Percentiles rank a stretch among this genome's conserved stretches.
phyloP scores from a whole-genome alignment of 1,140 invertebrate genomes.

The Amyelois transitella region DNA sequence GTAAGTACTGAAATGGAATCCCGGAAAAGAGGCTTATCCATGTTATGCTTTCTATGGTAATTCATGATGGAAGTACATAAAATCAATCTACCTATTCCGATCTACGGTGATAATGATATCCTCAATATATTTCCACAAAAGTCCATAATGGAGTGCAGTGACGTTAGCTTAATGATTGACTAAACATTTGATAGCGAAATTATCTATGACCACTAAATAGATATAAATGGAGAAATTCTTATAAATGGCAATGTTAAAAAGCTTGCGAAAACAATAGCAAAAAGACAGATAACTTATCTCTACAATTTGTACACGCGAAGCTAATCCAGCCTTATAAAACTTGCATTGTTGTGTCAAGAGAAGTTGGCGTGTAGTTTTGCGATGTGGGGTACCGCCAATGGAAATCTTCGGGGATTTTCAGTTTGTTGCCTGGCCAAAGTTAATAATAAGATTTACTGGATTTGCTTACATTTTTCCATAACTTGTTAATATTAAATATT shows the following conservation, averaged over 20 bases:
- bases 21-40: no score
- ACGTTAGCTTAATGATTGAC: background rate
- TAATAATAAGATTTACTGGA: background rate
- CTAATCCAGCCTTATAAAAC: constrained; percentile 22
- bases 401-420: constrained; percentile 15
- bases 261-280: background rate
- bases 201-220: no score
- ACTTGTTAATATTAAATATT: background rate
- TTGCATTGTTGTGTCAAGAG: constrained; percentile 25
- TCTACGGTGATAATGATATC: no score
- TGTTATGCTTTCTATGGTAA: no score
- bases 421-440: background rate
- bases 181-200: background rate
- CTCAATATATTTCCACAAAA: background rate
- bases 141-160: background rate
- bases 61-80: no score
- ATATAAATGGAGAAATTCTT: no score
- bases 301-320: constrained; percentile 5
- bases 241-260: no score
- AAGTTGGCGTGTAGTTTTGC: constrained; percentile 22
- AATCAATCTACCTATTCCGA: no score
- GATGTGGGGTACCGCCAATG: constrained; percentile 12
- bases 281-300: background rate
- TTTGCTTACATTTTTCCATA: constrained; percentile 9
- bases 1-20: no score